Percentiles rank a stretch among this genome's conserved stretches.
phyloP scores from a whole-genome alignment of 2,888 invertebrate genomes.

The Aphidoletes aphidimyza region DNA sequence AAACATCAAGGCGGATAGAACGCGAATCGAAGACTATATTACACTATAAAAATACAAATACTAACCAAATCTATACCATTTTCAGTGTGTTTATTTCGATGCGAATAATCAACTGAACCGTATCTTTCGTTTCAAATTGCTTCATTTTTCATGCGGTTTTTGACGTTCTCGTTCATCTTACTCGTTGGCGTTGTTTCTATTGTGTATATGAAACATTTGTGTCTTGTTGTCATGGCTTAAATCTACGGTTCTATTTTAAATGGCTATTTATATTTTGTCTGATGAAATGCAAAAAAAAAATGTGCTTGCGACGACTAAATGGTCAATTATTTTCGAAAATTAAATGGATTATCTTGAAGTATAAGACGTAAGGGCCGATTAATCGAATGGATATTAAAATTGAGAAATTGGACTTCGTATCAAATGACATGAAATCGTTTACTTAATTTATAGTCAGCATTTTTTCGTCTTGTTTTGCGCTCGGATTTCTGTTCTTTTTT shows the following conservation, averaged over 20 bases:
- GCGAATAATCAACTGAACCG: constrained; percentile 30
- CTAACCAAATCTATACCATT: background rate
- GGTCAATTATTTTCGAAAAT: constrained; percentile 45
- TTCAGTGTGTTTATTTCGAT: background rate
- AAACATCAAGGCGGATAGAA: background rate
- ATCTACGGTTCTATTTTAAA: background rate
- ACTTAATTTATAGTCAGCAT: background rate
- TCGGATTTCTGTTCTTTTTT: background rate
- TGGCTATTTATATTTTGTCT: constrained; percentile 48
- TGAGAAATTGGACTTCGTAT: constrained; percentile 22
- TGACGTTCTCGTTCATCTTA: background rate
- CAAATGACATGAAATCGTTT: background rate
- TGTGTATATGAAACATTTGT: background rate
- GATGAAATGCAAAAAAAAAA: background rate
- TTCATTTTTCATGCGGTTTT: constrained; percentile 32
- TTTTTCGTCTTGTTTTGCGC: background rate
- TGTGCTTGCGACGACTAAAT: background rate
- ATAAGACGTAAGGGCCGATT: background rate
- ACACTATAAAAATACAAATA: background rate
- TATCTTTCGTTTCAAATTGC: constrained; percentile 26
- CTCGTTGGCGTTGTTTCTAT: background rate
- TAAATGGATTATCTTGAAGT: background rate
- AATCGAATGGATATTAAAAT: constrained; percentile 44
- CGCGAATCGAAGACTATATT: background rate
- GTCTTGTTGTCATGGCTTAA: background rate